Conservation (phyloP, 2,113 vertebrate genomes). For the Corvus cornix region DNA sequence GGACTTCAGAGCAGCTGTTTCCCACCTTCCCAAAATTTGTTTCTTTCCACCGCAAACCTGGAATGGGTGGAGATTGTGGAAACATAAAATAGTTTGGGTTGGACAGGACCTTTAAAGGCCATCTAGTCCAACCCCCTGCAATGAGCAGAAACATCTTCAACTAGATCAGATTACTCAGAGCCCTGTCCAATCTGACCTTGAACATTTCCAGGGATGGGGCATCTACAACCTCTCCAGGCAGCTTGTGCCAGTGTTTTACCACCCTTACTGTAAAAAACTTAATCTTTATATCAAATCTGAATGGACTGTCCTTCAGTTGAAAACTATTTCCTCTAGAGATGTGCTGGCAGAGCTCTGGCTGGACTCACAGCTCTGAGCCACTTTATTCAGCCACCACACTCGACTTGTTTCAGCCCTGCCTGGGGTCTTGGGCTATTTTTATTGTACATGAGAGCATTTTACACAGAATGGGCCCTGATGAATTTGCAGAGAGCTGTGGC, state of each 20-base stretch:
- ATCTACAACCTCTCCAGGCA: neutral
- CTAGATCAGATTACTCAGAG: neutral
- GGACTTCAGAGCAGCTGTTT: neutral
- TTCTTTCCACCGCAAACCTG: neutral
- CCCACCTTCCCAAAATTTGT: neutral
- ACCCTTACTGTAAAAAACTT: neutral
- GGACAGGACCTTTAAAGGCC: neutral
- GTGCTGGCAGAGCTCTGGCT: neutral
- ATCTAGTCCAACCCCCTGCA: too few species aligned
- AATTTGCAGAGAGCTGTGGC: neutral
- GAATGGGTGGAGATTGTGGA: neutral
- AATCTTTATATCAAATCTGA: neutral
- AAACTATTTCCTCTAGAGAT: neutral
- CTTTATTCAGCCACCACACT: neutral
- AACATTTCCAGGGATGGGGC: neutral
- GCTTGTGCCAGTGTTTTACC: neutral
- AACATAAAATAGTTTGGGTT: neutral
- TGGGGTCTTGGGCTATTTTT: neutral
- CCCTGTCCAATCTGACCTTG: neutral
- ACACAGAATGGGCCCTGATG: conserved; percentile 17
- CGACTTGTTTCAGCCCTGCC: neutral
- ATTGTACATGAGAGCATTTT: neutral
- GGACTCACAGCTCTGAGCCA: neutral
- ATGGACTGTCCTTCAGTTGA: neutral
- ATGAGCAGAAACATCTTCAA: neutral